Percentiles rank a stretch among this genome's conserved stretches.
phyloP scores from a whole-genome alignment of 2,888 invertebrate species.

The Alloscopus bannaensis region DNA sequence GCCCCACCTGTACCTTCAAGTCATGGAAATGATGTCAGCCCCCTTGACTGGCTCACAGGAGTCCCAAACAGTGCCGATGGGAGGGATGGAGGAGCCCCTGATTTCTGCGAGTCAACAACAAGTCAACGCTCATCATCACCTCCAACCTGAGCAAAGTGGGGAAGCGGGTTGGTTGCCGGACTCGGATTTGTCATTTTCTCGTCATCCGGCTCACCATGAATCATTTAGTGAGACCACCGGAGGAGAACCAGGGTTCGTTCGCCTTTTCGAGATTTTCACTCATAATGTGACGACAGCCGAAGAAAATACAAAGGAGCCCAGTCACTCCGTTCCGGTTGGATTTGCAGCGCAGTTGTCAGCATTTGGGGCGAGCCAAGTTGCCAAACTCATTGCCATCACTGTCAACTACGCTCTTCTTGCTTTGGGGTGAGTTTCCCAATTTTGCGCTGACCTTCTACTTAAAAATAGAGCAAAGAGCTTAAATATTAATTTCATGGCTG shows the following conservation, averaged over 20 bases:
- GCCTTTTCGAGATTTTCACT: slow-evolving; percentile 27
- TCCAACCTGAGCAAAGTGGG: not conserved
- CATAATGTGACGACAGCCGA: too few species aligned
- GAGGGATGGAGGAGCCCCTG: not conserved
- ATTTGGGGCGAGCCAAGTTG: slow-evolving; percentile 59
- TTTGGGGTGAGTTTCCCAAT: slow-evolving; percentile 65
- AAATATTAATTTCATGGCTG: slow-evolving; percentile 5
- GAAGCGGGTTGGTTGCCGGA: not conserved
- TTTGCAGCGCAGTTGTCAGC: slow-evolving; percentile 27
- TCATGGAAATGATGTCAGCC: slow-evolving; percentile 59
- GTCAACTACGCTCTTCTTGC: slow-evolving; percentile 71
- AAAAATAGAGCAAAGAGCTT: too few species aligned
- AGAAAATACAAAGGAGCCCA: too few species aligned
- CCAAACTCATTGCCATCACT: slow-evolving; percentile 67
- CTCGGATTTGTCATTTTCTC: not conserved
- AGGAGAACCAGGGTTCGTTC: not conserved
- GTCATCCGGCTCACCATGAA: slow-evolving; percentile 20
- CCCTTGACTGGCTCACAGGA: slow-evolving; percentile 11
- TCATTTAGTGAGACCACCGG: slow-evolving; percentile 2
- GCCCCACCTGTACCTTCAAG: slow-evolving; percentile 71
- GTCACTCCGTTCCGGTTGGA: slow-evolving; percentile 30
- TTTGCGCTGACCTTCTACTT: not conserved
- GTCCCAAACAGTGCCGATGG: not conserved
- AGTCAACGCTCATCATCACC: too few species aligned
- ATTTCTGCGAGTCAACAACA: slow-evolving; percentile 10